A percentile compares a stretch with the other conserved stretches of the same genome.
Evolutionary conservation across 2,888 invertebrate species (phyloP).

Genomic region (Fragum sueziense): DNA sequence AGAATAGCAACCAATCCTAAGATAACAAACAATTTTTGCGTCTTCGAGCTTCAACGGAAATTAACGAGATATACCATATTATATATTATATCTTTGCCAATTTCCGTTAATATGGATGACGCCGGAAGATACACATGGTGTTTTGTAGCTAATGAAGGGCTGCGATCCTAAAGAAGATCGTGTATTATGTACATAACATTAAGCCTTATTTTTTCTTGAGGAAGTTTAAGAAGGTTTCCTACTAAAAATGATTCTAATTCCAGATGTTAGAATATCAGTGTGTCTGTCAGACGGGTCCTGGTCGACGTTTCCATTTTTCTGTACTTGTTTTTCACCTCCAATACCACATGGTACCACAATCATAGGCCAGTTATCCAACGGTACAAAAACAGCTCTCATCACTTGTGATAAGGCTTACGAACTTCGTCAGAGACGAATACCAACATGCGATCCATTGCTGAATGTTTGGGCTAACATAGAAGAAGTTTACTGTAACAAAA

Average conservation of each 20-base stretch:
- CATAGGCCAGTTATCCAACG: background rate
- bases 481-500: background rate
- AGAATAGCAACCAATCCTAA: too few relatives aligned
- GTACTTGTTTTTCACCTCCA: background rate
- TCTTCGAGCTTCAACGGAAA: too few relatives aligned
- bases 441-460: background rate
- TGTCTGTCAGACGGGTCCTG: background rate
- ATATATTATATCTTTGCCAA: too few relatives aligned
- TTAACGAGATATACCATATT: too few relatives aligned
- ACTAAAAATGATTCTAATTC: background rate
- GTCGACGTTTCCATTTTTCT: background rate
- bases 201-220: too few relatives aligned
- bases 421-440: background rate
- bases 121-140: too few relatives aligned
- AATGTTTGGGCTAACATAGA: background rate
- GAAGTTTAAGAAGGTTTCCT: too few relatives aligned
- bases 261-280: background rate
- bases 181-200: too few relatives aligned
- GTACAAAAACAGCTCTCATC: background rate
- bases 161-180: too few relatives aligned
- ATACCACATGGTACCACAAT: background rate
- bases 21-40: too few relatives aligned
- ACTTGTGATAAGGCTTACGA: background rate
- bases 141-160: too few relatives aligned
- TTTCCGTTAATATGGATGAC: too few relatives aligned